Conservation (phyloP, 2,113 vertebrate species). For the Phyllostomus hastatus region DNA sequence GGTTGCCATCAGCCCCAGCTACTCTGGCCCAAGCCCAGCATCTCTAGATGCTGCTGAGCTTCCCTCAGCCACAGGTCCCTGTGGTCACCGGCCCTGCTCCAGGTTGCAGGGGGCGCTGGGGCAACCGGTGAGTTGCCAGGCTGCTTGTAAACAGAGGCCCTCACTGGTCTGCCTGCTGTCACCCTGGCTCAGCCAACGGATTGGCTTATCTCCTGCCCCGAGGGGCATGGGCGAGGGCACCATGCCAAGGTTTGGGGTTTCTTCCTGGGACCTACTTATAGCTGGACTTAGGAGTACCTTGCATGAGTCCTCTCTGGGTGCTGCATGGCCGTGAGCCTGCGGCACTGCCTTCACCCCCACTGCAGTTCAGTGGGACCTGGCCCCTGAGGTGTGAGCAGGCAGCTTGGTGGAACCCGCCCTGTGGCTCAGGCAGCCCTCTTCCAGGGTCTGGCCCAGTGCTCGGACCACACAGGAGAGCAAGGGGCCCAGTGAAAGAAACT, state of each 20-base stretch:
- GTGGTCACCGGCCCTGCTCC: not conserved
- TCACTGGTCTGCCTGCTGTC: not conserved
- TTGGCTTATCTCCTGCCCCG: not conserved
- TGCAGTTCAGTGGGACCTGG: not conserved
- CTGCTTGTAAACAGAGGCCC: not conserved
- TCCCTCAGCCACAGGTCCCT: not conserved
- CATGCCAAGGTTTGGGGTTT: not conserved
- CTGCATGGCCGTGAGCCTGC: not conserved
- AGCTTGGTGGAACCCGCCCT: not conserved
- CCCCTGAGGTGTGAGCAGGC: not conserved
- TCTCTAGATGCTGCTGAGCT: not conserved
- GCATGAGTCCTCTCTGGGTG: not conserved
- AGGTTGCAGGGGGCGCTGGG: not conserved
- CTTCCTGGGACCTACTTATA: not conserved
- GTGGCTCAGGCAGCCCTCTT: not conserved
- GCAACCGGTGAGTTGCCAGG: not conserved
- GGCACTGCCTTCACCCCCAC: no score
- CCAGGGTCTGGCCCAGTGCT: not conserved
- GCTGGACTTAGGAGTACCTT: not conserved
- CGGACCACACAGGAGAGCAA: not conserved
- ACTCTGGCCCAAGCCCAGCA: not conserved
- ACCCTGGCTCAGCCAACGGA: not conserved
- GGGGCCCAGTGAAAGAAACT: not conserved
- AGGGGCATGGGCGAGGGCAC: accelerated
- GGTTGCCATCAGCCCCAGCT: not conserved